A percentile compares a stretch with the other conserved stretches of the same genome.
Evolutionary conservation across 2,797 vertebrate genomes (phyloP).

Genomic region (Megaceryle alcyon): DNA sequence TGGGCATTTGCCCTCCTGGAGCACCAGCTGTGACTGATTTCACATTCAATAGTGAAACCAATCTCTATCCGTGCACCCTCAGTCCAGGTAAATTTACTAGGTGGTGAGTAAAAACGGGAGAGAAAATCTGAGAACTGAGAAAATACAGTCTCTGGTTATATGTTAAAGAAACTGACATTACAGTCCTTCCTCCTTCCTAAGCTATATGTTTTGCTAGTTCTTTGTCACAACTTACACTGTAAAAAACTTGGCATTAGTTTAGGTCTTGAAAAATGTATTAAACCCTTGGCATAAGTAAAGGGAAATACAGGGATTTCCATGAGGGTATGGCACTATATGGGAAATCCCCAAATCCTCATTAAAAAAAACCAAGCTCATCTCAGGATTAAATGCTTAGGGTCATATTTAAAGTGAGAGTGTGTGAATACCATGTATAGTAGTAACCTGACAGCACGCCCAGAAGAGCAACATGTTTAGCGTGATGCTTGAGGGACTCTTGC

Average conservation of each 20-base stretch:
- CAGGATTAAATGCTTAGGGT: background rate
- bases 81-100: background rate
- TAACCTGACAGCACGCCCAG: background rate
- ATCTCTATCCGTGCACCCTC: background rate
- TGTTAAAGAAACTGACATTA: background rate
- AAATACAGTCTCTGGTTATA: background rate
- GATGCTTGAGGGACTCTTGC: background rate
- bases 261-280: background rate
- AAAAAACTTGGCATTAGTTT: background rate
- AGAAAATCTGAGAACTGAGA: background rate
- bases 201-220: background rate
- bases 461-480: background rate
- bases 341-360: conserved; percentile 11
- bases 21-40: background rate
- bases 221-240: background rate
- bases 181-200: background rate
- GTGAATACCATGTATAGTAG: fast-evolving
- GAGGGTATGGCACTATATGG: background rate
- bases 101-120: background rate
- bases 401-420: background rate
- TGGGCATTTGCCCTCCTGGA: background rate
- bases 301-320: background rate
- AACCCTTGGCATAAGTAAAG: background rate
- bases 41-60: background rate
- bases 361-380: background rate